phyloP scores from a whole-genome alignment of 2,888 invertebrate species.

The Volucella inanis region DNA sequence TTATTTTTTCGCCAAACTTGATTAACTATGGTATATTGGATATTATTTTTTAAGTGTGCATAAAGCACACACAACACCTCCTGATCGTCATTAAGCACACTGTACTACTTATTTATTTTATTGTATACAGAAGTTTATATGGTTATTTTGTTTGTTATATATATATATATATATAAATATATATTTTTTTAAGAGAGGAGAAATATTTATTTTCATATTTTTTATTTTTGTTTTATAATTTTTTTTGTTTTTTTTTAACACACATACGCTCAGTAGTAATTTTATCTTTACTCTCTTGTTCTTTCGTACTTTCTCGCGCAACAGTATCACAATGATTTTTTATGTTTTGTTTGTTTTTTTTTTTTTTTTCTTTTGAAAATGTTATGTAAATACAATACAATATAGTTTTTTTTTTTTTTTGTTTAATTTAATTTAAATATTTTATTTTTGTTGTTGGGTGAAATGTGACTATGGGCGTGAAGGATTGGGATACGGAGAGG shows the following conservation, averaged over 20 bases:
- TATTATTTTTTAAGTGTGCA: background rate
- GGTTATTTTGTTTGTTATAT: background rate
- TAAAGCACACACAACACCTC: constrained; percentile 65
- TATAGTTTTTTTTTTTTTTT: constrained; percentile 34
- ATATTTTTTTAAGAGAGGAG: constrained; percentile 49
- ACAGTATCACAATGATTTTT: constrained; percentile 66
- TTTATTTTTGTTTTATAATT: constrained; percentile 9
- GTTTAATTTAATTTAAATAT: constrained; percentile 13
- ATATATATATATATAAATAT: background rate
- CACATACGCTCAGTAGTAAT: constrained; percentile 38
- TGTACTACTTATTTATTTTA: constrained; percentile 55
- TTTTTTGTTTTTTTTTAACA: constrained; percentile 17
- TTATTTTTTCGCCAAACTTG: constrained; percentile 32
- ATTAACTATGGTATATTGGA: background rate
- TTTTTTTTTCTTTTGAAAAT: constrained; percentile 55
- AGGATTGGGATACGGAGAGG: background rate
- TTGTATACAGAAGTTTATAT: constrained; percentile 8
- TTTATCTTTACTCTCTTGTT: constrained; percentile 35
- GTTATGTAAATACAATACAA: constrained; percentile 62
- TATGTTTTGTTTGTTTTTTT: constrained; percentile 39
- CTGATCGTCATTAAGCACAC: constrained; percentile 71
- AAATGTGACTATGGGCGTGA: constrained; percentile 52
- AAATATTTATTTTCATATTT: constrained; percentile 35
- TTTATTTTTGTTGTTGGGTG: constrained; percentile 35
- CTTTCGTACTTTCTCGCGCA: constrained; percentile 39